phyloP scores from a whole-genome alignment of 2,888 invertebrate genomes.

The Sarcophaga rosellei region DNA sequence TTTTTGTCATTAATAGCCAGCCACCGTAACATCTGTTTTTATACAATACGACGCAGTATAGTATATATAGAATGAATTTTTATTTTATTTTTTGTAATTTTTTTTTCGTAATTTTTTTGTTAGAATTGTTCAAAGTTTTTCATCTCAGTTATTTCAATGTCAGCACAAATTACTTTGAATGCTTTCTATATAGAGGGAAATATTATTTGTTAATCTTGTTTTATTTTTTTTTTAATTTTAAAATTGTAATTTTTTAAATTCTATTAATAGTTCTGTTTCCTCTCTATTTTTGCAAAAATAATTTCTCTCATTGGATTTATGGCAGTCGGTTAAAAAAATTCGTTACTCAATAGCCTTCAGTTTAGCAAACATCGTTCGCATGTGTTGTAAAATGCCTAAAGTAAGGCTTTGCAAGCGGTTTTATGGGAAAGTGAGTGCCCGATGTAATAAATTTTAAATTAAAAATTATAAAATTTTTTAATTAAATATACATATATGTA shows the following conservation, averaged over 20 bases:
- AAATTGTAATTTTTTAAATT: background rate
- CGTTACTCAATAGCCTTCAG: background rate
- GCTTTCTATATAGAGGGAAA: background rate
- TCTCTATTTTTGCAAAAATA: background rate
- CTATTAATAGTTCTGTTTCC: background rate
- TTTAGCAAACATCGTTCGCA: background rate
- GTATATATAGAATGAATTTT: slow-evolving; percentile 11
- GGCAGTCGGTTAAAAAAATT: background rate
- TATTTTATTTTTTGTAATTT: background rate
- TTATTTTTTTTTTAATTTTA: background rate
- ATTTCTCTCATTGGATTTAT: slow-evolving; percentile 16
- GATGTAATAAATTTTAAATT: no score
- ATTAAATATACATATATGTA: no score
- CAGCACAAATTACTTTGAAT: slow-evolving; percentile 58
- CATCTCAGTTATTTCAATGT: slow-evolving; percentile 63
- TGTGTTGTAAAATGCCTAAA: background rate
- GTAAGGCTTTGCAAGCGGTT: background rate
- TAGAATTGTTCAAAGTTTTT: slow-evolving; percentile 26
- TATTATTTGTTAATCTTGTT: slow-evolving; percentile 8
- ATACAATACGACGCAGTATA: slow-evolving; percentile 41
- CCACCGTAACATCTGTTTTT: slow-evolving; percentile 16
- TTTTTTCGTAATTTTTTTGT: slow-evolving; percentile 17
- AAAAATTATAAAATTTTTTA: no score
- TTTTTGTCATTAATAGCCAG: slow-evolving; percentile 30
- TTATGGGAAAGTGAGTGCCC: background rate